A percentile compares a stretch with the other conserved stretches of the same genome.
phyloP scores from a whole-genome alignment of 1,140 invertebrate genomes.

The Melipona quadrifasciata region DNA sequence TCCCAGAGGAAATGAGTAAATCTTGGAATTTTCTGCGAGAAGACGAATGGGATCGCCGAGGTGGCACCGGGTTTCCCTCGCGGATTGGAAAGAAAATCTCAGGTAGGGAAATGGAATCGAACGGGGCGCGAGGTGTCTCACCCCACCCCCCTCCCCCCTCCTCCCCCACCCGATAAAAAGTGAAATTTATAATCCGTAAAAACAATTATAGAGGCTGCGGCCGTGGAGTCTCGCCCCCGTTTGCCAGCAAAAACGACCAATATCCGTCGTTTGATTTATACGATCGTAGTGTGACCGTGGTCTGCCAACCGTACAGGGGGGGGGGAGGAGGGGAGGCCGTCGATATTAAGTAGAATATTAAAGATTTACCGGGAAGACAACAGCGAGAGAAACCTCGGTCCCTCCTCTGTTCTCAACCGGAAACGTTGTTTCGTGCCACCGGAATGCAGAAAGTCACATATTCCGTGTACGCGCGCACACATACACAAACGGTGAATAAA shows the following conservation, averaged over 20 bases:
- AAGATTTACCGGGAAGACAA: conserved; percentile 72
- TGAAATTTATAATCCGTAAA: conserved; percentile 78
- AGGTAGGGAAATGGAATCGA: conserved; percentile 49
- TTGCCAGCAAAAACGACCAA: conserved; percentile 72
- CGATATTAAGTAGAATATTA: conserved; percentile 77
- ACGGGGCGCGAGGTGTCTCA: background rate
- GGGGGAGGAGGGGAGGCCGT: background rate
- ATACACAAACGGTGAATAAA: background rate
- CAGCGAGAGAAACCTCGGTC: conserved; percentile 37
- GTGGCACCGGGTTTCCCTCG: background rate
- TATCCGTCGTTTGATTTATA: conserved; percentile 76
- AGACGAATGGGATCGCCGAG: conserved; percentile 27
- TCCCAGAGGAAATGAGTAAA: conserved; percentile 10
- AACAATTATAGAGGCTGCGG: conserved; percentile 72
- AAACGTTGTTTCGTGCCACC: conserved; percentile 10
- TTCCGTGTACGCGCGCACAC: background rate
- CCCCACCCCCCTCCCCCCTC: no score
- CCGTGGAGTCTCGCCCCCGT: conserved; percentile 47
- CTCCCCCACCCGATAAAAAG: conserved; percentile 50
- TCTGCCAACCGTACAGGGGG: background rate
- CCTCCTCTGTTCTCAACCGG: background rate
- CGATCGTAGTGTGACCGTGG: conserved; percentile 28
- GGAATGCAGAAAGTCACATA: conserved; percentile 27
- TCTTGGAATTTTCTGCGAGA: conserved; percentile 5
- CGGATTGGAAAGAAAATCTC: conserved; percentile 32